A percentile compares a stretch with the other conserved stretches of the same genome.
Conservation (phyloP, 2,797 vertebrate species). For the Argyrosomus regius region DNA sequence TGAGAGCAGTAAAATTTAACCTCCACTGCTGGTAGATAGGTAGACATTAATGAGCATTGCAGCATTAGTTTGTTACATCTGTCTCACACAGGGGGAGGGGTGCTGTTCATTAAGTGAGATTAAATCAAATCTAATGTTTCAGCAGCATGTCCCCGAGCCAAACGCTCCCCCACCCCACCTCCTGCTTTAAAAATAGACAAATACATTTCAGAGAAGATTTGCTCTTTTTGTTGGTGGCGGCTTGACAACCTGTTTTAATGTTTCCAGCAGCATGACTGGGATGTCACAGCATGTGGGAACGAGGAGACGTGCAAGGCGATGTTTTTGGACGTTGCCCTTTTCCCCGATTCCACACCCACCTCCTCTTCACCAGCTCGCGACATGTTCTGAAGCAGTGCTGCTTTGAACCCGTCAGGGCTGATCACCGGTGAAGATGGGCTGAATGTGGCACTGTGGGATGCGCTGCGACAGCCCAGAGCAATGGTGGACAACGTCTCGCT, state of each 20-base stretch:
- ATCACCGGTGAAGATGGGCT: slow-evolving; percentile 62
- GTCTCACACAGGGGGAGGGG: slow-evolving; percentile 40
- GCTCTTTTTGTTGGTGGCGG: slow-evolving; percentile 74
- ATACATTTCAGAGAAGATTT: slow-evolving; percentile 78
- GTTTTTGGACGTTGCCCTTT: slow-evolving; percentile 86
- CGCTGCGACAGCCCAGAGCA: slow-evolving; percentile 70
- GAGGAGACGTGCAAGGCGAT: slow-evolving; percentile 60
- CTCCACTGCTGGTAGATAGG: slow-evolving; percentile 68
- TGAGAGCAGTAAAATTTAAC: slow-evolving; percentile 54
- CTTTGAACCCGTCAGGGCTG: slow-evolving; percentile 79
- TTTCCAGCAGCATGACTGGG: slow-evolving; percentile 60
- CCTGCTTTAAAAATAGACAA: slow-evolving; percentile 79
- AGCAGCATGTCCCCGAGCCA: slow-evolving; percentile 73
- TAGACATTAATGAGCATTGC: slow-evolving; percentile 48
- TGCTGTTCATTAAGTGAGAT: slow-evolving; percentile 82
- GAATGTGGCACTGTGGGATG: slow-evolving; percentile 71
- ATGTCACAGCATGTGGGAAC: slow-evolving; percentile 73
- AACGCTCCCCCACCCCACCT: slow-evolving; percentile 24
- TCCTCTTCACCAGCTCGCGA: slow-evolving; percentile 87
- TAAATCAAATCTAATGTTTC: slow-evolving; percentile 81
- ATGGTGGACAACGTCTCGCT: slow-evolving; percentile 47
- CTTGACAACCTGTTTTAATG: slow-evolving; percentile 79
- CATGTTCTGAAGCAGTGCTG: slow-evolving; percentile 82
- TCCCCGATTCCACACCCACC: slow-evolving; percentile 86
- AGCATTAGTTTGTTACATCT: slow-evolving; percentile 59